A percentile compares a stretch with the other conserved stretches of the same genome.
Conservation (phyloP, 1,140 invertebrate species). For the Trinorchestia longiramus region DNA sequence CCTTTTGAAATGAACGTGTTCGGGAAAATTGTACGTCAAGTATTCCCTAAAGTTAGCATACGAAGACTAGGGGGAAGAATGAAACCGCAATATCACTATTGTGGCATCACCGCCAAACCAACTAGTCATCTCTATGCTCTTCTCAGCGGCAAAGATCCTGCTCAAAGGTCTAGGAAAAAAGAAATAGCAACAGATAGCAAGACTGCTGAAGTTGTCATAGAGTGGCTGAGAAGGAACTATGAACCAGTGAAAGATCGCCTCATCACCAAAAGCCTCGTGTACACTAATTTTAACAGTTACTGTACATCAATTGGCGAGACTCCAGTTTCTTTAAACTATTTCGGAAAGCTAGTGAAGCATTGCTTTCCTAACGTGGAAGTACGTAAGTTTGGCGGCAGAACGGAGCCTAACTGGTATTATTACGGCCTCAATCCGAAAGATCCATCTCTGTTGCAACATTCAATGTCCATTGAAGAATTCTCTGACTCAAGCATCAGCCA, state of each 20-base stretch:
- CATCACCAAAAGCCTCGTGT: conserved; percentile 65
- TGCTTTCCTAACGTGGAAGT: conserved; percentile 66
- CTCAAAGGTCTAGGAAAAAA: conserved; percentile 65
- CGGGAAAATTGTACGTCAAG: conserved; percentile 66
- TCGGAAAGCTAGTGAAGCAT: conserved; percentile 66
- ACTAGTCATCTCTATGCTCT: conserved; percentile 61
- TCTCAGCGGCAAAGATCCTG: conserved; percentile 65
- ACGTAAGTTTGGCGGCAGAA: conserved; percentile 64
- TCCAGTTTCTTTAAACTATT: conserved; percentile 65
- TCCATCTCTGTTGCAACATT: background rate
- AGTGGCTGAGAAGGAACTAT: conserved; percentile 61
- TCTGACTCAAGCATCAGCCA: background rate
- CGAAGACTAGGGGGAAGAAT: conserved; percentile 62
- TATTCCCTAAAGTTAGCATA: conserved; percentile 65
- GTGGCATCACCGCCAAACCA: conserved; percentile 65
- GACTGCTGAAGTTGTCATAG: conserved; percentile 66
- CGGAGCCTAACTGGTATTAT: conserved; percentile 66
- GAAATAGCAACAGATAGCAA: conserved; percentile 65
- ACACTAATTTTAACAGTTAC: conserved; percentile 61
- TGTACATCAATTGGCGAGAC: conserved; percentile 62
- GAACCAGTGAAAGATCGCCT: conserved; percentile 59
- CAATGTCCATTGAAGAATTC: conserved; percentile 42
- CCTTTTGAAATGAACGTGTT: conserved; percentile 67
- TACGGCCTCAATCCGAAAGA: conserved; percentile 62
- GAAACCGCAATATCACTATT: conserved; percentile 67